Evolutionary conservation across 2,888 invertebrate species (phyloP), one percentile per base, ranked within the genome.

Genomic region (Cacoxenus indagator): DNA sequence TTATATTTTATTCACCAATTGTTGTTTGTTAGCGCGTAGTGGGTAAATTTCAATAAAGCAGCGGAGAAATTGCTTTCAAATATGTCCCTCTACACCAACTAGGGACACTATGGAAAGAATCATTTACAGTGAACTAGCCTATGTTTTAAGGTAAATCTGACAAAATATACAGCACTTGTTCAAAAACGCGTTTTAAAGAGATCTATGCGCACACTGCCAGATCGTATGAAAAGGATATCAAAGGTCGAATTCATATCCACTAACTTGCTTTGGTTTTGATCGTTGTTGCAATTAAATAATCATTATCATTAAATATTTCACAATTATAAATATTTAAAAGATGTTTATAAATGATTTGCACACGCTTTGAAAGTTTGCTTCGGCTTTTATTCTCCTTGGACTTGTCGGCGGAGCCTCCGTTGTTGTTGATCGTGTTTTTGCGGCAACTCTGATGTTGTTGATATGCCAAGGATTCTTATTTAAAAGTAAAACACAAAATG

Each of bases 121-220:
- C n/a, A n/a, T n/a, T n/a, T n/a, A n/a, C n/a, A n/a, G n/a, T n/a
- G n/a, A n/a, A n/a, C n/a, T n/a, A n/a, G n/a, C n/a, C n/a, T n/a
- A n/a, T n/a, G n/a, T n/a, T n/a, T n/a, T n/a, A n/a, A n/a, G n/a
- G n/a, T n/a, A n/a, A n/a, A n/a, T n/a, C n/a, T n/a, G n/a, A n/a
- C n/a, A n/a, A n/a, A n/a, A n/a, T n/a, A 51, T 48, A 57, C 73
- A 71, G 54, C 71, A 73, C 69, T 72, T 72, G 73, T 65, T 73
- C 54, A 69, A 69, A 69, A 62, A 51, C 69, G 48, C 69, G 51
- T 54, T 64, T 73, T 71, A 74, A 70, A 73, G 73, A 71, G 73
- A 71, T 73, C 73, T 70, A 70, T 65, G 64, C 46, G 67, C 67
- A 45, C 43, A 27, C 68, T 48, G 31, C 54, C 67, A 64, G 65